Evolutionary conservation across 2,797 vertebrate species (phyloP), one percentile per base, ranked within the genome.

Genomic region (Bufotes viridis): DNA sequence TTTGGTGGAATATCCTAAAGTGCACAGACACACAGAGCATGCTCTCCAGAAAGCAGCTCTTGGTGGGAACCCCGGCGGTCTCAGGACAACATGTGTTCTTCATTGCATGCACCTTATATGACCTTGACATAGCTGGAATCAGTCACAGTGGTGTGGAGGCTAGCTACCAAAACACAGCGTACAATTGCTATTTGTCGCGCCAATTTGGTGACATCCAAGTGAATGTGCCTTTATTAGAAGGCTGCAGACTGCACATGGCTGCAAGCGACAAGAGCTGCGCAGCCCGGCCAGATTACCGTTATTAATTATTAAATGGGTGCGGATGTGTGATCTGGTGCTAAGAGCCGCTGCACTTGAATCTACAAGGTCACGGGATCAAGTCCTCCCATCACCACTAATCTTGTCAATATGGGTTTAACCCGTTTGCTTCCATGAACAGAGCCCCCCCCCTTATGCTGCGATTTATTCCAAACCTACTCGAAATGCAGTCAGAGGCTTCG

Each of bases 341-440:
- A 89, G 75, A 84, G 74, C 55, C 42, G 34, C 75, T 87, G 61
- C 15, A 87, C 74, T 65, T 79, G 24, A 70, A 61, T 80, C 60
- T 78, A 84, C 85, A 89, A 89, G 85, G 88, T 89, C 85, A 89
- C 14, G 10, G 65, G 85, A 87, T 89, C 85, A 89, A 79, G 63
- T 78, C 80, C 81, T 75, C 60, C 75, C 61, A 86, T 57, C 81
- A 67, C 74, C 55, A 80, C 55, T 84, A 87, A 89, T 86, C 74
- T 72, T 78, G 53, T 12, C 63, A 70, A 76, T 81, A 29, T 89
- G 15, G 70, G 2, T 81, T 82, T 87, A 89, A 89, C 80, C 69
- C 49, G 81, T 72, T 63, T 1, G 76, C 4, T 58, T 6, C 79
- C 72, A 78, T 11, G 22, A 61, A n/a, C 3, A 26, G 49, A 58